These are phyloP conservation scores for Rostratula benghalensis DNA, from an alignment of 2,113 vertebrate genomes.

Conservation along the genomic window DNA sequence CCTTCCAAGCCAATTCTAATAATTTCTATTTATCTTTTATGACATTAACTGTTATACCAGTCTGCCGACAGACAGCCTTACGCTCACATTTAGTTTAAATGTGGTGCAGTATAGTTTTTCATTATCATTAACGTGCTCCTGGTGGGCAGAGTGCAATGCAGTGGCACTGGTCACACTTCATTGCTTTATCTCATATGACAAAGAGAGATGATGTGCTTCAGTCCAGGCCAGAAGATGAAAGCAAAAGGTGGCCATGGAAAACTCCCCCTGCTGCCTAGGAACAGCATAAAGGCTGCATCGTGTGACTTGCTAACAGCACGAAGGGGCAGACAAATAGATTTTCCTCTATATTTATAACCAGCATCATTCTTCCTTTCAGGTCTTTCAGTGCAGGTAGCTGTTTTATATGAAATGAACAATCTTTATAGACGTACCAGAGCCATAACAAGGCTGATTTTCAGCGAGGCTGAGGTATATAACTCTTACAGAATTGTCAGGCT, in stretches of 20 bases:
- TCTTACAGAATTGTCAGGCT: conserved; percentile 93
- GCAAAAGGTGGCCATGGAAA: conserved; percentile 67
- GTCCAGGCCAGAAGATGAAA: conserved; percentile 71
- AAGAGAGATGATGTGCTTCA: conserved; percentile 79
- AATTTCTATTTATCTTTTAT: conserved; percentile 80
- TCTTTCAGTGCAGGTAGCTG: conserved; percentile 90
- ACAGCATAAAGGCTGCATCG: conserved; percentile 63
- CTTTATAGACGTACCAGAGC: conserved; percentile 94
- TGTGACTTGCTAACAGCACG: conserved; percentile 76
- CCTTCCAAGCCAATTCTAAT: conserved; percentile 77
- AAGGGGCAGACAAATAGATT: conserved; percentile 89
- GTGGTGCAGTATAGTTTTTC: conserved; percentile 70
- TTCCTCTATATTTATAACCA: conserved; percentile 90
- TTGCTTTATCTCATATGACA: conserved; percentile 84
- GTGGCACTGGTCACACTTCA: conserved; percentile 83
- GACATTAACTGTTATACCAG: conserved; percentile 74
- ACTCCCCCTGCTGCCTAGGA: conserved; percentile 78
- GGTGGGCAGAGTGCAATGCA: conserved; percentile 76
- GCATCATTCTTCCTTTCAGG: conserved; percentile 90
- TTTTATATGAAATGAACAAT: conserved; percentile 97
- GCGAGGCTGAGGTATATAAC: conserved; percentile 87
- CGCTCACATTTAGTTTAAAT: conserved; percentile 65
- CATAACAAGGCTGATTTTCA: conserved; percentile 95
- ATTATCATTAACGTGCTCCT: conserved; percentile 79
- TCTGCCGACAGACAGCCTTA: conserved; percentile 76